Base-by-base conservation (phyloP, 2,113 vertebrate species). In the Merops nubicus region DNA sequence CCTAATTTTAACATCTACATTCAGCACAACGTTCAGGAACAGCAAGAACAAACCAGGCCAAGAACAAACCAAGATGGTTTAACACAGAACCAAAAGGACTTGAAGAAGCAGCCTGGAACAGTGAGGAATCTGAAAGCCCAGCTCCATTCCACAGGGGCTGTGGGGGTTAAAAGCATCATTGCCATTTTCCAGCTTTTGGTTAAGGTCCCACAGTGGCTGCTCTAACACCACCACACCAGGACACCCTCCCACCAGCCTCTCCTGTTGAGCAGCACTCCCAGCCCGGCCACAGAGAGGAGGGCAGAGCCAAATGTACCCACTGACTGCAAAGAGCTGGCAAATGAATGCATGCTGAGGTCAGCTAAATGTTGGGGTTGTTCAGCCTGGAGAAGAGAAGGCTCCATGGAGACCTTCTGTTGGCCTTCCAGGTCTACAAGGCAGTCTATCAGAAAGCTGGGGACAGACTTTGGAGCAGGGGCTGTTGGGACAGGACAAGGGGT, bases 211-310 rank as follows among this genome's bases (percentile, higher is more conserved):
- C 16, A 15, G 8, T 6, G 19, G 54, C 40, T 11, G 5, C 63
- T 59, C 20, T 4, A 42, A 31, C 51, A 38, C 42, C 67, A 45
- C 26, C n/a, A 45, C 64, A 21, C 3, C 2, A 0, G 31, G 31
- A 40, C 16, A 48, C 31, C 14, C 56, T 69, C 56, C 63, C 33
- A 7, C 5, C 2, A 0, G 36, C 33, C 12, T 47, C 63, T 73
- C 9, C 1, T 3, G 4, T 15, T 5, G 1, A 1, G 21, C 3
- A 2, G 33, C 3, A 0, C 4, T 8, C 4, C 33, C 51, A 68
- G 36, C 56, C 28, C 8, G 15, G 56, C 20, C 4, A 1, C 4
- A 1, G 11, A 12, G 26, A 7, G 43, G 36, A 36, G 28, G 15
- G 12, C 1, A 47, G n/a, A 26, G 40, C 21, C 33, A 50, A 34